These are phyloP conservation scores for Standfussiana lucernea DNA, from an alignment of 2,888 invertebrate species.

Conservation along the genomic window DNA sequence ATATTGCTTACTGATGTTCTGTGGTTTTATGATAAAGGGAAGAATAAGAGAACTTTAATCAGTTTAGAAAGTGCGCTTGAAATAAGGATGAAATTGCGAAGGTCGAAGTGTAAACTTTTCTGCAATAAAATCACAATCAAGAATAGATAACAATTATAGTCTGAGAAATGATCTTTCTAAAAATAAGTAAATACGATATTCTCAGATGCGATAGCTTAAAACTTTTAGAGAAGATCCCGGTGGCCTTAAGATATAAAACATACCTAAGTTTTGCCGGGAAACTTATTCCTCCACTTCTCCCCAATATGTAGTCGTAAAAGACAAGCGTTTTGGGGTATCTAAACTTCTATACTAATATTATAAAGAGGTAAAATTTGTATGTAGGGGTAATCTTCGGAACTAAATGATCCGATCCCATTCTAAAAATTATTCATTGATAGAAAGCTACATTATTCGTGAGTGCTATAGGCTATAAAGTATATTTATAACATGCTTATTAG, in stretches of 20 bases:
- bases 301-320: neutral
- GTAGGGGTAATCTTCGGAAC: no score
- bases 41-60: neutral
- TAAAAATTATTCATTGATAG: no score
- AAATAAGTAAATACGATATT: neutral
- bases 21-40: neutral
- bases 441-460: no score
- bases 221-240: neutral
- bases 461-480: no score
- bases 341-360: no score
- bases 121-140: neutral
- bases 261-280: neutral
- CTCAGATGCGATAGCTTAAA: neutral
- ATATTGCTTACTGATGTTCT: conserved; percentile 8
- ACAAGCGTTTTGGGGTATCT: neutral
- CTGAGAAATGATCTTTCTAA: no score
- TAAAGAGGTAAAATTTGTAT: no score
- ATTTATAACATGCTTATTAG: no score
- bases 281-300: neutral
- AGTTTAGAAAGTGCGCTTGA: conserved; percentile 7
- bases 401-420: no score
- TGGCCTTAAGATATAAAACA: no score
- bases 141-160: no score
- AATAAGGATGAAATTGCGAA: neutral
- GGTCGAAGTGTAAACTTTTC: neutral